Percentiles rank a stretch among this genome's conserved stretches.
phyloP scores from a whole-genome alignment of 2,888 invertebrate genomes.

The Odontothrips loti region DNA sequence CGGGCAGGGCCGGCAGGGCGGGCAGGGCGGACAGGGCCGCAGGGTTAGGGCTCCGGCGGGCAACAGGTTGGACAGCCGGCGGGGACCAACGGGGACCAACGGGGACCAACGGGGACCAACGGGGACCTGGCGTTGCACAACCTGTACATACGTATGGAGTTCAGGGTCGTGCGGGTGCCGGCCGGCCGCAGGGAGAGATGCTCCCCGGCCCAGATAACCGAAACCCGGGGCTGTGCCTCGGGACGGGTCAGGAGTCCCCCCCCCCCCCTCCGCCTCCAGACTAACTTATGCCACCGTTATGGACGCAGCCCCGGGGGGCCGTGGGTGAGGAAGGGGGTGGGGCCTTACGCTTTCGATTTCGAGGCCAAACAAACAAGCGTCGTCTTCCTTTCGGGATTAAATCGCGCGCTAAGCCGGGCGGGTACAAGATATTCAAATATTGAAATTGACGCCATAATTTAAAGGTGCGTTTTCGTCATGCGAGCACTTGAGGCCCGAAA shows the following conservation, averaged over 20 bases:
- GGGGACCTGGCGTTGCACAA: background rate
- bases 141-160: slow-evolving; percentile 12
- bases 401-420: no score
- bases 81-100: no score
- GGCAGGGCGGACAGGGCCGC: background rate
- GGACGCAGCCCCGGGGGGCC: background rate
- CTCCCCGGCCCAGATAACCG: background rate
- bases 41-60: background rate
- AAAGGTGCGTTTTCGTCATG: no score
- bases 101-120: background rate
- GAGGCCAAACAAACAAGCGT: background rate
- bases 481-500: no score
- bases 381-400: no score
- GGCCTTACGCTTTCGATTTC: background rate
- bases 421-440: no score
- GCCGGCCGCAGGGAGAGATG: background rate
- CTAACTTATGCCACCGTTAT: slow-evolving; percentile 6
- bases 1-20: background rate
- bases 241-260: background rate
- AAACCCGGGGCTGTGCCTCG: background rate
- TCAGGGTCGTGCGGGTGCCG: background rate
- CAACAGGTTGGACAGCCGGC: no score
- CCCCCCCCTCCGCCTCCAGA: background rate
- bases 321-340: background rate
- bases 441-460: no score